Percentiles rank a stretch among this genome's conserved stretches.
phyloP scores from a whole-genome alignment of 1,140 invertebrate species.

The Elysia chlorotica region DNA sequence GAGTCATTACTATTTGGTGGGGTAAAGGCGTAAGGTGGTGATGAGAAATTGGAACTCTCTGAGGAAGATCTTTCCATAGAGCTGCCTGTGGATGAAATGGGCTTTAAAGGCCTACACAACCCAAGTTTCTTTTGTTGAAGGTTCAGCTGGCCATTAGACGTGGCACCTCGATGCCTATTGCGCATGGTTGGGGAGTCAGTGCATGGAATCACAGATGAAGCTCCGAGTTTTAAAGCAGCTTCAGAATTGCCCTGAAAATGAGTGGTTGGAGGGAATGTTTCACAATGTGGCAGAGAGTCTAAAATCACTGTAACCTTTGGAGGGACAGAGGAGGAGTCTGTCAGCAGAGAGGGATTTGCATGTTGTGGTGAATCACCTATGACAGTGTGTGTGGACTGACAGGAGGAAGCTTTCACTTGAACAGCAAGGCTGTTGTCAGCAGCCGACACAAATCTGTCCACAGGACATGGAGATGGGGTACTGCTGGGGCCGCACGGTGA shows the following conservation, averaged over 20 bases:
- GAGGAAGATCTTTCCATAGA: conserved; percentile 19
- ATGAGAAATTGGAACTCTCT: conserved; percentile 16
- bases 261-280: conserved; percentile 11
- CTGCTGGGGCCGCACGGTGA: conserved; percentile 16
- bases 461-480: neutral
- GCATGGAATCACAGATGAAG: neutral
- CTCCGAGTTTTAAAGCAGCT: neutral
- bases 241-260: neutral
- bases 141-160: neutral
- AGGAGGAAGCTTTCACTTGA: neutral
- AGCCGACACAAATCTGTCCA: neutral
- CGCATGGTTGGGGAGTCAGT: neutral
- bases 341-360: neutral
- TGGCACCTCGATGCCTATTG: neutral
- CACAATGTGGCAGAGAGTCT: conserved; percentile 11
- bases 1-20: conserved; percentile 16
- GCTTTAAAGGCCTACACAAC: neutral
- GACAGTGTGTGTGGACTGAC: neutral
- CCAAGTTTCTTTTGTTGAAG: neutral
- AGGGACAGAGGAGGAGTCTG: neutral
- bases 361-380: neutral
- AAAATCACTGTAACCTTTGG: conserved; percentile 21
- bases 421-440: neutral
- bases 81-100: conserved; percentile 7
- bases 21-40: conserved; percentile 12